A percentile compares a stretch with the other conserved stretches of the same genome.
phyloP scores from a whole-genome alignment of 2,888 invertebrate genomes.

The Oscheius myriophilus region DNA sequence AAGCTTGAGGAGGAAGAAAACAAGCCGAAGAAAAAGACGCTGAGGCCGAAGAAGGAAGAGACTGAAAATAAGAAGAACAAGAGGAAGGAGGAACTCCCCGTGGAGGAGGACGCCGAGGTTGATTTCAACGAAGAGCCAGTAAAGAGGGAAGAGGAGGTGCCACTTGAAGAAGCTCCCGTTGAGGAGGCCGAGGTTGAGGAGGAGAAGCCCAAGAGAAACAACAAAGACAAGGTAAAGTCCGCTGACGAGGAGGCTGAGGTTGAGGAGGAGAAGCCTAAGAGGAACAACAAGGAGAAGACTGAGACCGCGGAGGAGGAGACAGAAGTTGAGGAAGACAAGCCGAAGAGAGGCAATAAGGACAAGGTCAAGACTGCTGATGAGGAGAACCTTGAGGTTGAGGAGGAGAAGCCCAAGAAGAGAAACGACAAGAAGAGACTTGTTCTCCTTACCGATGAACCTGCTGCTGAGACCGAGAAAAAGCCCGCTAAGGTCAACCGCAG shows the following conservation, averaged over 20 bases:
- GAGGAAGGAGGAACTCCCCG: neutral
- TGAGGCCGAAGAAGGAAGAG: neutral
- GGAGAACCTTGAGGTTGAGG: neutral
- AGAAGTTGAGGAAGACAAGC: neutral
- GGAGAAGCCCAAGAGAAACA: constrained; percentile 1
- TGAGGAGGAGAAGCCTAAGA: neutral
- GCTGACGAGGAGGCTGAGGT: neutral
- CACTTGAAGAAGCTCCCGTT: neutral
- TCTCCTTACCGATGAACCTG: neutral
- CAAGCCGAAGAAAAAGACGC: neutral
- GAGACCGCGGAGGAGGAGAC: neutral
- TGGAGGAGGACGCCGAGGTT: neutral
- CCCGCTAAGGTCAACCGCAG: neutral
- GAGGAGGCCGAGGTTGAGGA: neutral
- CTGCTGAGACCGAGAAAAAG: neutral
- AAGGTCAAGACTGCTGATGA: no score
- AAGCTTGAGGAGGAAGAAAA: neutral
- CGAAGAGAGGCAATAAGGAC: neutral
- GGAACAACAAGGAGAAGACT: neutral
- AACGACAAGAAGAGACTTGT: neutral
- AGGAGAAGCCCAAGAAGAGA: neutral
- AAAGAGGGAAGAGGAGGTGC: neutral
- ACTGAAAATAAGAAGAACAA: neutral
- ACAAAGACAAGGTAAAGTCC: neutral
- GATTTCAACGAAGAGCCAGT: neutral